Conservation (phyloP, 2,113 vertebrate species). For the Arenaria interpres region DNA sequence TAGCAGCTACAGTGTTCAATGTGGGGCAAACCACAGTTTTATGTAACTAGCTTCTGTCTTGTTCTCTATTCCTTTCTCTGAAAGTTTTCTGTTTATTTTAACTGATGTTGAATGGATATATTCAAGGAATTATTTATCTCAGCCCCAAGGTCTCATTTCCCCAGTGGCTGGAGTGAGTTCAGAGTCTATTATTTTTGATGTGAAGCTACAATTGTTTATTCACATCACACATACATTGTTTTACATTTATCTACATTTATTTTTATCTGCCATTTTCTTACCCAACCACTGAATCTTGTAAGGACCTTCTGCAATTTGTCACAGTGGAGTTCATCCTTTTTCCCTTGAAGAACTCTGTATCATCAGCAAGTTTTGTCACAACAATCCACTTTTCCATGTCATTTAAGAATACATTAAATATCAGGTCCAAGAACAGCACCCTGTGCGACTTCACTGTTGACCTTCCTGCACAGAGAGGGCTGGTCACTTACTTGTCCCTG, state of each 20-base stretch:
- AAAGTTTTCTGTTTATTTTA: not conserved
- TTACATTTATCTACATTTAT: not conserved
- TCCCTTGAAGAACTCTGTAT: not conserved
- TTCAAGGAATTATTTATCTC: not conserved
- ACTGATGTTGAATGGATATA: accelerated
- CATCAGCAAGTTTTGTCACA: not conserved
- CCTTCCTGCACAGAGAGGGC: not conserved
- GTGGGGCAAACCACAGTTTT: accelerated
- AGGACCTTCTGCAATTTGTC: not conserved
- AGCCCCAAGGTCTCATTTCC: not conserved
- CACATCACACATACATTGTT: accelerated
- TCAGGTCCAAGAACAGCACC: not conserved
- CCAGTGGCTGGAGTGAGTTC: not conserved
- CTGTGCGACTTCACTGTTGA: not conserved
- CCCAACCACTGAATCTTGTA: not conserved
- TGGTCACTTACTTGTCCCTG: not conserved
- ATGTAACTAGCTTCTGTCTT: not conserved
- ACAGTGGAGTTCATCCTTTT: not conserved
- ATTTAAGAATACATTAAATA: not conserved
- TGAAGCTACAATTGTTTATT: not conserved
- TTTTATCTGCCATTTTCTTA: not conserved
- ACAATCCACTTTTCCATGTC: not conserved
- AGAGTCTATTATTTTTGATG: not conserved
- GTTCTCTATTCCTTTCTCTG: not conserved
- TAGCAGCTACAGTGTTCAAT: not conserved